Evolutionary conservation across 2,888 invertebrate species (phyloP).

Genomic region (Scaptomyza polygonia): DNA sequence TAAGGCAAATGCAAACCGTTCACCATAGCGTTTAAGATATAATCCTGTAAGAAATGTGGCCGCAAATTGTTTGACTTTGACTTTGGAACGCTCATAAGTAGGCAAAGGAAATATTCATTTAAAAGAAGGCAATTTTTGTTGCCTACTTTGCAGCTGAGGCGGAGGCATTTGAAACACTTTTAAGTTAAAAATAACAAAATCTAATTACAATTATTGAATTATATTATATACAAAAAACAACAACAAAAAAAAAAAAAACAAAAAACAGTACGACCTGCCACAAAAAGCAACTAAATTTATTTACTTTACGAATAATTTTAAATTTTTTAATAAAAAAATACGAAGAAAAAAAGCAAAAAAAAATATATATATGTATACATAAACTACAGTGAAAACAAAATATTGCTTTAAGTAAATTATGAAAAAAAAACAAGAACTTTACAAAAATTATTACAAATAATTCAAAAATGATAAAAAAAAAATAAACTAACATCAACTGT

Average conservation of each 20-base stretch:
- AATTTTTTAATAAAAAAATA: conserved; percentile 58
- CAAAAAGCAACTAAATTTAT: conserved; percentile 53
- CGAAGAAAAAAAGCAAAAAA: conserved; percentile 12
- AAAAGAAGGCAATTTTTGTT: neutral
- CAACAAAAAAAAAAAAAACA: conserved; percentile 19
- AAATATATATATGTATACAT: conserved; percentile 3
- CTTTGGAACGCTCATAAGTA: conserved; percentile 23
- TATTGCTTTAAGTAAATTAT: conserved; percentile 73
- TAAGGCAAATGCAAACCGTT: conserved; percentile 46
- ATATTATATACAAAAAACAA: conserved; percentile 24
- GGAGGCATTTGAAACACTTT: conserved; percentile 20
- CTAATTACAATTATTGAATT: conserved; percentile 3
- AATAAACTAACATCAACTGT: conserved; percentile 41
- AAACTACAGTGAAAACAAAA: conserved; percentile 25
- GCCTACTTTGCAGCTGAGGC: conserved; percentile 8
- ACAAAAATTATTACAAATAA: conserved; percentile 76
- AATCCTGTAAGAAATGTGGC: conserved; percentile 34
- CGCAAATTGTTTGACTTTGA: conserved; percentile 12
- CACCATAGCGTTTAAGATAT: conserved; percentile 40
- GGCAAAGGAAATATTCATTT: conserved; percentile 5
- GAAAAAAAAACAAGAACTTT: conserved; percentile 41
- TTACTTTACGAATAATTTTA: conserved; percentile 51
- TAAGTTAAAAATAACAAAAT: conserved; percentile 41
- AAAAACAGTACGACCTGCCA: conserved; percentile 74
- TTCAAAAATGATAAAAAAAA: conserved; percentile 56